phyloP scores from a whole-genome alignment of 2,113 vertebrate species.

The Halcyon malimbica region DNA sequence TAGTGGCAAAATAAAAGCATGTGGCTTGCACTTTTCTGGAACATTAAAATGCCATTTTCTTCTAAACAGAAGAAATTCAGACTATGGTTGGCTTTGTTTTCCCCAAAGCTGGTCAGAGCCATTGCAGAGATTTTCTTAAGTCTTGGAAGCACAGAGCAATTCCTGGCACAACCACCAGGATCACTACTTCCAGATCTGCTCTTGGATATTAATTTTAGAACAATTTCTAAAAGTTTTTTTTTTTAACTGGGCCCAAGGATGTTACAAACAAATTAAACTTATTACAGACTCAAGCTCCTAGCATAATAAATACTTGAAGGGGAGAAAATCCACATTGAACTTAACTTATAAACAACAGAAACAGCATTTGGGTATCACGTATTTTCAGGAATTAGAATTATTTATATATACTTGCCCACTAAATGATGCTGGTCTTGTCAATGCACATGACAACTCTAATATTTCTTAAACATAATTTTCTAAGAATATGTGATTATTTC shows the following conservation, averaged over 20 bases:
- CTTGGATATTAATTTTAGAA: constrained; percentile 21
- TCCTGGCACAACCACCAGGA: background rate
- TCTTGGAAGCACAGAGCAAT: background rate
- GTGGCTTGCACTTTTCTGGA: background rate
- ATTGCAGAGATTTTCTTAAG: background rate
- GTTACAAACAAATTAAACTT: constrained; percentile 44
- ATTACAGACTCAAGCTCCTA: background rate
- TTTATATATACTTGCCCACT: background rate
- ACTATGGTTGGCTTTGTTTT: background rate
- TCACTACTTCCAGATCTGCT: constrained; percentile 6
- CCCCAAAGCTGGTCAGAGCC: background rate
- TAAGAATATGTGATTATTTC: background rate
- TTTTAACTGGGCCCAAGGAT: background rate
- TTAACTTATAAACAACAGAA: constrained; percentile 15
- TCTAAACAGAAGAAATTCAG: constrained; percentile 10
- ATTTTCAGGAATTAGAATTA: constrained; percentile 11
- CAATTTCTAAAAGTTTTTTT: background rate
- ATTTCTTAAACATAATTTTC: background rate
- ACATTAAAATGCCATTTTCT: constrained; percentile 18
- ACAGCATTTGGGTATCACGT: background rate
- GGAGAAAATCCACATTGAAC: background rate
- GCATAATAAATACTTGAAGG: background rate
- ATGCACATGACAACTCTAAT: background rate
- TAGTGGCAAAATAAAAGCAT: background rate
- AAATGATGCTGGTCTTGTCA: background rate